These are phyloP conservation scores for Chrysopa pallens DNA, from an alignment of 1,140 invertebrate species.

Conservation along the genomic window DNA sequence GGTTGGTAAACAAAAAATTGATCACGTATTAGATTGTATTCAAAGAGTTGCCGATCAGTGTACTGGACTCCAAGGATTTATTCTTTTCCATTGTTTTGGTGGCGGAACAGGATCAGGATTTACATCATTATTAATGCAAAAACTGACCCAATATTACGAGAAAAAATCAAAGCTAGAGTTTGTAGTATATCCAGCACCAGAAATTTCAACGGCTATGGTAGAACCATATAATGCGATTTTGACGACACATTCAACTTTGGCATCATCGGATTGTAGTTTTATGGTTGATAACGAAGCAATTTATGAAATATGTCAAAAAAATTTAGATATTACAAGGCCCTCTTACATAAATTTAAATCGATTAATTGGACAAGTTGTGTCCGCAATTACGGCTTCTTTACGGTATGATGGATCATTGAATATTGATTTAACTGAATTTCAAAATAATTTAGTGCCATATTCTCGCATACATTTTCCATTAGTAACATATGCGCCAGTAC, in stretches of 20 bases:
- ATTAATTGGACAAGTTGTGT: conserved; percentile 46
- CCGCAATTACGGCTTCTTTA: conserved; percentile 41
- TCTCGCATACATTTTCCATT: conserved; percentile 56
- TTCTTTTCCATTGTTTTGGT: conserved; percentile 78
- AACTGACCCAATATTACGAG: conserved; percentile 45
- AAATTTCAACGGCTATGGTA: conserved; percentile 62
- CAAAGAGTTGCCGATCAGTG: conserved; percentile 37
- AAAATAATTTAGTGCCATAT: conserved; percentile 40
- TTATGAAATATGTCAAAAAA: conserved; percentile 59
- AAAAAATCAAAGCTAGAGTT: conserved; percentile 60
- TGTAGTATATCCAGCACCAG: conserved; percentile 59
- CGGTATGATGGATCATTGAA: conserved; percentile 58
- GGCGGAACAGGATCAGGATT: conserved; percentile 83
- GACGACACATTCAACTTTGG: conserved; percentile 60
- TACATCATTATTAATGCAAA: conserved; percentile 52
- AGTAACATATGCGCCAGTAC: conserved; percentile 42
- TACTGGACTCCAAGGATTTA: conserved; percentile 50
- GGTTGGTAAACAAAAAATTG: conserved; percentile 52
- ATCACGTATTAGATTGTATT: conserved; percentile 35
- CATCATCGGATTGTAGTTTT: conserved; percentile 66
- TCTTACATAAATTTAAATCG: conserved; percentile 70
- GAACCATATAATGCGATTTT: conserved; percentile 79
- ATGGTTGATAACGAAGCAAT: conserved; percentile 76
- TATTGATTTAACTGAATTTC: conserved; percentile 51
- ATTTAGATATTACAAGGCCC: conserved; percentile 49